Conservation (phyloP, 2,888 invertebrate genomes). For the Andrena camellia region DNA sequence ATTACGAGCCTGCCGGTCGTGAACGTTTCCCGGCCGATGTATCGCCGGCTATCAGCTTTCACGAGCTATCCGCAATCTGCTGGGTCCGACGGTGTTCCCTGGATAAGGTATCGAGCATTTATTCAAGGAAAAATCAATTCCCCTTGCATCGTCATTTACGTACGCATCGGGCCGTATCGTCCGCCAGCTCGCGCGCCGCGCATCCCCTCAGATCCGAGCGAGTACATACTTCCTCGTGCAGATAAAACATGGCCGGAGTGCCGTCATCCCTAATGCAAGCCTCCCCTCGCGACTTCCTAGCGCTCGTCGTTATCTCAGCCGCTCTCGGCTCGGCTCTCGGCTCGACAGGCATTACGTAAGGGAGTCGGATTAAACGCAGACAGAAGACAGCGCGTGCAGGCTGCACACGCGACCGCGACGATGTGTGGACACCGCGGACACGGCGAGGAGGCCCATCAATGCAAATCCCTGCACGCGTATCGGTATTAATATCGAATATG, state of each 20-base stretch:
- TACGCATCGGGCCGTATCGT: neutral
- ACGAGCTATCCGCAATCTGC: slow-evolving; percentile 2
- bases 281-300: slow-evolving; percentile 35
- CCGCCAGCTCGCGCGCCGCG: neutral
- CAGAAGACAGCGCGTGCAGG: slow-evolving; percentile 4
- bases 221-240: slow-evolving; percentile 56
- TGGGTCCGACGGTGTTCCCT: neutral
- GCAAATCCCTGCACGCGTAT: slow-evolving; percentile 63
- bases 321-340: slow-evolving; percentile 40
- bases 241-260: slow-evolving; percentile 45
- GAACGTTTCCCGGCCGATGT: neutral
- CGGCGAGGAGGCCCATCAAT: slow-evolving; percentile 28
- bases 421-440: neutral
- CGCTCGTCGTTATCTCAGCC: slow-evolving; percentile 45
- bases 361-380: slow-evolving; percentile 41
- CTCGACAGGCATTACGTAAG: slow-evolving; percentile 53
- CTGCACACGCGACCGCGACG: slow-evolving; percentile 4
- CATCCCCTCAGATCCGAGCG: slow-evolving; percentile 16
- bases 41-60: neutral
- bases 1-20: slow-evolving; percentile 16
- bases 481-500: slow-evolving; percentile 68
- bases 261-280: slow-evolving; percentile 10
- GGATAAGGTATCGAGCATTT: slow-evolving; percentile 10
- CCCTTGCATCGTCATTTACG: neutral
- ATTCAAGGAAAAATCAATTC: neutral